These are phyloP conservation scores for Cladorhizidae sp. DNA, from an alignment of 37 sponge, comb jelly and placozoan genomes.

Conservation along the genomic window DNA sequence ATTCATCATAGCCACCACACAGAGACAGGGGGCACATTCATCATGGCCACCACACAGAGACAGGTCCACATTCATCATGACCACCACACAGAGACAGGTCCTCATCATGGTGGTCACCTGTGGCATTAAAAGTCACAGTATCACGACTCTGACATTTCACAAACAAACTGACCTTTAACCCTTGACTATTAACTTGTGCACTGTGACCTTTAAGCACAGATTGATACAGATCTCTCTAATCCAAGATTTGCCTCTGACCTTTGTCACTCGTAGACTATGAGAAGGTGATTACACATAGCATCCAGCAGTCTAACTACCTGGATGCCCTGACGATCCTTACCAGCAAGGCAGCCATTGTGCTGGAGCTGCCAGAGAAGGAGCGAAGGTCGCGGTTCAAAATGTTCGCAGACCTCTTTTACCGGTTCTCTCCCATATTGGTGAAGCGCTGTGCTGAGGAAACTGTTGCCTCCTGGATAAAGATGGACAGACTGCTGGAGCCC, in stretches of 20 bases:
- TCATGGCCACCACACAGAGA: no score
- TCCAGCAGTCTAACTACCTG: slow-evolving; percentile 71
- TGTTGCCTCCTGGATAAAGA: slow-evolving; percentile 78
- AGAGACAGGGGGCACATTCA: no score
- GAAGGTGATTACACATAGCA: slow-evolving; percentile 84
- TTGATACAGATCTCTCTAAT: background rate
- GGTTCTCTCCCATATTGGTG: slow-evolving; percentile 90
- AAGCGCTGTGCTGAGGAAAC: slow-evolving; percentile 74
- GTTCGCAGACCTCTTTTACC: slow-evolving; percentile 79
- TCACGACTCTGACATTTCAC: no score
- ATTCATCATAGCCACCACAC: no score
- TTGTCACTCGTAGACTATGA: slow-evolving; percentile 65
- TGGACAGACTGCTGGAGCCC: slow-evolving; percentile 66
- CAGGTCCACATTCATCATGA: no score
- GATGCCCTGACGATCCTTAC: slow-evolving; percentile 78
- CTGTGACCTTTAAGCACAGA: no score
- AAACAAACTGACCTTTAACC: no score
- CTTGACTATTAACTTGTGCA: no score
- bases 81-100: no score
- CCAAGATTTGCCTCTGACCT: background rate
- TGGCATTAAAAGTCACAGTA: no score
- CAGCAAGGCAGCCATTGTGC: slow-evolving; percentile 30
- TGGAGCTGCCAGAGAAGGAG: slow-evolving; percentile 40
- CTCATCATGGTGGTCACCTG: no score
- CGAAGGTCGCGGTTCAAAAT: slow-evolving; percentile 23